Evolutionary conservation across 2,797 vertebrate species (phyloP), one percentile per base, ranked within the genome.

Genomic region (Halcyon leucocephala): DNA sequence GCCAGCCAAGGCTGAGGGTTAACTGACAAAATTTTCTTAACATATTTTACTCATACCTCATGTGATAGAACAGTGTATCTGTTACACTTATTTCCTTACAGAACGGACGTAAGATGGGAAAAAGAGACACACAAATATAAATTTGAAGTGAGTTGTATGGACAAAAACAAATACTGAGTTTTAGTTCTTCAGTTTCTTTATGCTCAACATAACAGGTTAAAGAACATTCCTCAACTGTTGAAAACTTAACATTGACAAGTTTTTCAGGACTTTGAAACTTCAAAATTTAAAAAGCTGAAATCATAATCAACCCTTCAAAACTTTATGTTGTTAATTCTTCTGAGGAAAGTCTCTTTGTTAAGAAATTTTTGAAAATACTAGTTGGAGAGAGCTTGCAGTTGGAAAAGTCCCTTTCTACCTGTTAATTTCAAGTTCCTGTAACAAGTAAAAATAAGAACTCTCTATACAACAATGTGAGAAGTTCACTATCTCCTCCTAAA

Each of bases 1-100:
- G 49, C 61, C 67, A 70, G 33, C 28, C 83, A 89, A 87, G 49
- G 44, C 35, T 37, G 51, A 73, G 29, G n/a, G 89, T 74, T 90
- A 91, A 83, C 60, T 87, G 76, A 44, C 51, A 73, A 41, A 10
- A 76, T 81, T 89, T 91, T 89, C 71, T 83, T 66, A 82, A 89
- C 0, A 0, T 52, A 28, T 78, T 95, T 93, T 93, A 61, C 33
- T 55, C 39, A 67, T 4, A 35, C 4, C 17, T 85, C 58, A 54
- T 42, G 9, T 76, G 64, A 82, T 66, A 73, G 71, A 87, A 71
- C 29, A 85, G 33, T 46, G 2, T 29, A 60, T 79, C 62, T 86
- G 64, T 66, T 62, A 44, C 15, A 48, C 15, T 51, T 77, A 82
- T 44, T 94, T 94, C 54, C 60, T 79, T 83, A 87, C 12, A 49